phyloP scores from a whole-genome alignment of 2,797 vertebrate species.

The Mallotus villosus region DNA sequence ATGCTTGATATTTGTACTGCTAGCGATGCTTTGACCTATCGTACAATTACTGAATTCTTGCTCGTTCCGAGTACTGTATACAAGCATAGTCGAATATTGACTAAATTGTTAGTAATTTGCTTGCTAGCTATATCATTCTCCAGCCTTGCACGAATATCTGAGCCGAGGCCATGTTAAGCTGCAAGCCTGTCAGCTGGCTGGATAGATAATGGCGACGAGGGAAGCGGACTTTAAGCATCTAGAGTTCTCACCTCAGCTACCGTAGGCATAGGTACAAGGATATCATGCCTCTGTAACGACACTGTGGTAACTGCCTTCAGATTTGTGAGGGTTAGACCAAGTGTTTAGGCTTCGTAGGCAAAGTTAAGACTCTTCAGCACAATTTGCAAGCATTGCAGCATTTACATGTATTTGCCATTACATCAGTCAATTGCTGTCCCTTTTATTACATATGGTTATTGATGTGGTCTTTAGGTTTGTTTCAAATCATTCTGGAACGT shows the following conservation, averaged over 20 bases:
- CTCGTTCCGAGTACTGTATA: not conserved
- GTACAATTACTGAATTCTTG: not conserved
- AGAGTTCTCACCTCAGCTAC: constrained; percentile 9
- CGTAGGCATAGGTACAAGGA: not conserved
- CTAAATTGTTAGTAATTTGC: not conserved
- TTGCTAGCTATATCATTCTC: not conserved
- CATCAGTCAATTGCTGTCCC: too few species aligned
- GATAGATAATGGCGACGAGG: constrained; percentile 73
- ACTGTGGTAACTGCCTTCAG: too few species aligned
- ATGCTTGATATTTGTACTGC: constrained; percentile 6
- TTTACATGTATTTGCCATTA: too few species aligned
- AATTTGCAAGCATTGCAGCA: too few species aligned
- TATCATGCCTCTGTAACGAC: not conserved
- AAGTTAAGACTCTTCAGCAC: not conserved
- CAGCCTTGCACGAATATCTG: constrained; percentile 37
- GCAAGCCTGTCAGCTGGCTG: constrained; percentile 66
- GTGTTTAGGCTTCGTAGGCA: not conserved
- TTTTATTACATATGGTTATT: too few species aligned
- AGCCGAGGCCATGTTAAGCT: constrained; percentile 72
- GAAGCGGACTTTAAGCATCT: constrained; percentile 63
- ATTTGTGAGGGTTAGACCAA: too few species aligned
- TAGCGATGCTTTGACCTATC: constrained; percentile 4
- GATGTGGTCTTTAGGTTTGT: too few species aligned
- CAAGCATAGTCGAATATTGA: not conserved
- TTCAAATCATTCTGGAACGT: too few species aligned